Evolutionary conservation across 1,140 invertebrate genomes (phyloP), one percentile per base, ranked within the genome.

Genomic region (Lordiphosa clarofinis): DNA sequence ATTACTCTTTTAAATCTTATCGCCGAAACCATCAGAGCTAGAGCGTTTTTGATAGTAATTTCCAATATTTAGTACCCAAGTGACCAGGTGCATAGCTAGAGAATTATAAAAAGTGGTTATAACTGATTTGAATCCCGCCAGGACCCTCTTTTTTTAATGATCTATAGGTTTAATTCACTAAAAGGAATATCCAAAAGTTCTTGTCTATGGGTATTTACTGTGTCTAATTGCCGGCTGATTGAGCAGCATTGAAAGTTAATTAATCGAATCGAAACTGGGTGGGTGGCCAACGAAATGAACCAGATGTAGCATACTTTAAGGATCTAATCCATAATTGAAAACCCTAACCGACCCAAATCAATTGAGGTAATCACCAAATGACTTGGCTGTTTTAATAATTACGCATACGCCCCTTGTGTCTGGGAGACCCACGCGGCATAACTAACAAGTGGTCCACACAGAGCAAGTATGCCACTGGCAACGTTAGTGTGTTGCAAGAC

Each of bases 391-490:
- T 38, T 40, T 28, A 54, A 43, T 53, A 62, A 71, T 71, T 71
- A 50, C 56, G 67, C 66, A 66, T 66, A 67, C 52, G 63, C 63
- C 67, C 38, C 47, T 52, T 65, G 47, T 65, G 44, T 43, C 36
- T 54, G 37, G 38, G 12, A 42, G 47, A 49, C 63, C 67, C 63
- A 71, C 67, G 56, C 53, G 11, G 52, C 39, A 56, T 28, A 38
- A 40, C 49, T 57, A 79, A 73, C 65, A 71, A 76, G 72, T 75
- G 62, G 61, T 73, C 56, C 43, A 55, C 39, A 35, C 36, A 57
- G 58, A 37, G 28, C 33, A 40, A 31, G 28, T 31, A 31, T 31
- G 28, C 28, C 28, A 31, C 28, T 31, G 28, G 28, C 24, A 46
- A 24, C 8, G 28, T 7, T n/a, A 31, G 11, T 31, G 43, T 46